phyloP scores from a whole-genome alignment of 2,888 invertebrate genomes.

The Pyrochroa serraticornis region DNA sequence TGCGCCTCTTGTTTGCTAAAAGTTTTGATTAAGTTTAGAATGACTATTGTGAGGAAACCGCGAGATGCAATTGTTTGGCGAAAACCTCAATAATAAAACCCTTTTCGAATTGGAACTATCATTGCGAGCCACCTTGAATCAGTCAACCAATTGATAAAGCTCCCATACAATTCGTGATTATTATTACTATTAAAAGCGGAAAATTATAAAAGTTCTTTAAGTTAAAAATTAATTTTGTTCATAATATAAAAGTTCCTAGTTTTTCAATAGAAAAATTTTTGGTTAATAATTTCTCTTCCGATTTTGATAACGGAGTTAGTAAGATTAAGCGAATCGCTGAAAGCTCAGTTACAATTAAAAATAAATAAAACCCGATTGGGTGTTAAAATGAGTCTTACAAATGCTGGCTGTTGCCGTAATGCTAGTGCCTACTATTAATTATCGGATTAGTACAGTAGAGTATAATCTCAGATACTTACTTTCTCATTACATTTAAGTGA shows the following conservation, averaged over 20 bases:
- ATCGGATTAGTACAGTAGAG: slow-evolving; percentile 27
- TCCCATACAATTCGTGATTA: too few relatives aligned
- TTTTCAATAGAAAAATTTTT: too few relatives aligned
- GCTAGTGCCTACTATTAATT: slow-evolving; percentile 10
- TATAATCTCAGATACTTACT: slow-evolving; percentile 29
- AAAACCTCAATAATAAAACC: slow-evolving; percentile 5
- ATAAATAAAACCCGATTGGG: not conserved
- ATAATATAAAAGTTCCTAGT: too few relatives aligned
- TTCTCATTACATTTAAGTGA: slow-evolving; percentile 29
- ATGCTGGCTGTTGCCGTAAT: too few relatives aligned
- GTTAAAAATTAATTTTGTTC: too few relatives aligned
- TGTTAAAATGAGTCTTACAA: too few relatives aligned
- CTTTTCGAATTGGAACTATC: slow-evolving; percentile 24
- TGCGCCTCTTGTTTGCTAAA: slow-evolving; percentile 39
- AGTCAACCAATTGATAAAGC: too few relatives aligned
- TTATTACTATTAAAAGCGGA: too few relatives aligned
- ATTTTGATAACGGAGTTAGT: not conserved
- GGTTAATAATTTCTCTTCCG: not conserved
- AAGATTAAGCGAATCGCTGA: not conserved
- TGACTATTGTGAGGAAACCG: slow-evolving; percentile 36
- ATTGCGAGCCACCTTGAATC: not conserved
- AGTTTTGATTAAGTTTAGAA: slow-evolving; percentile 42
- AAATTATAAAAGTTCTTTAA: too few relatives aligned
- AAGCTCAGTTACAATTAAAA: not conserved
- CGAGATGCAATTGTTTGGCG: slow-evolving; percentile 30